Evolutionary conservation across 2,888 invertebrate genomes (phyloP).

Genomic region (Podabrus alpinus): DNA sequence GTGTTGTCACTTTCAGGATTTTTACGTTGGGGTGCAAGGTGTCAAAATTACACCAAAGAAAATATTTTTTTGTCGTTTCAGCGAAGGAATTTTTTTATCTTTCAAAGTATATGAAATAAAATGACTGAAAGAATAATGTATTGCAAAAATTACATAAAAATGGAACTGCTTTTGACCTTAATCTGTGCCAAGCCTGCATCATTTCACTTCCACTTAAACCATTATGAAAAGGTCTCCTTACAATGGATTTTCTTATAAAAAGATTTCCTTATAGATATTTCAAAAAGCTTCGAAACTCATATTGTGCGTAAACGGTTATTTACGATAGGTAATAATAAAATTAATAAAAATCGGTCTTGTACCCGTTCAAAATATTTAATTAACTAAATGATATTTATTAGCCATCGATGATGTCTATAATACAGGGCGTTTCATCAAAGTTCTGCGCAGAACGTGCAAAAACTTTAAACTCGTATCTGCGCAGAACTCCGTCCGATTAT

Average conservation of each 20-base stretch:
- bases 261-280: slow-evolving; percentile 1
- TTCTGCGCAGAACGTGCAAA: too few relatives aligned
- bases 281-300: background rate
- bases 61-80: background rate
- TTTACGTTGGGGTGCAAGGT: background rate
- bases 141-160: slow-evolving; percentile 1
- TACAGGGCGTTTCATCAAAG: too few relatives aligned
- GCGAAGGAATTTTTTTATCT: background rate
- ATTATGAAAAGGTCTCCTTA: slow-evolving; percentile 1
- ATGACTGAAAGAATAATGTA: background rate
- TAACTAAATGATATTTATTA: too few relatives aligned
- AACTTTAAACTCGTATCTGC: too few relatives aligned
- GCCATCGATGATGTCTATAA: too few relatives aligned
- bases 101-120: background rate
- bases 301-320: background rate
- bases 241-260: slow-evolving; percentile 1
- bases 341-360: background rate
- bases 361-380: background rate
- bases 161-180: background rate
- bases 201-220: slow-evolving; percentile 5
- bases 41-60: background rate
- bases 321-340: background rate
- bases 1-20: background rate
- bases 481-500: too few relatives aligned
- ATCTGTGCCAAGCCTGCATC: slow-evolving; percentile 1